Base-by-base conservation (phyloP, 37 sponge, comb jelly and placozoan species). In the Halichondria panicea region DNA sequence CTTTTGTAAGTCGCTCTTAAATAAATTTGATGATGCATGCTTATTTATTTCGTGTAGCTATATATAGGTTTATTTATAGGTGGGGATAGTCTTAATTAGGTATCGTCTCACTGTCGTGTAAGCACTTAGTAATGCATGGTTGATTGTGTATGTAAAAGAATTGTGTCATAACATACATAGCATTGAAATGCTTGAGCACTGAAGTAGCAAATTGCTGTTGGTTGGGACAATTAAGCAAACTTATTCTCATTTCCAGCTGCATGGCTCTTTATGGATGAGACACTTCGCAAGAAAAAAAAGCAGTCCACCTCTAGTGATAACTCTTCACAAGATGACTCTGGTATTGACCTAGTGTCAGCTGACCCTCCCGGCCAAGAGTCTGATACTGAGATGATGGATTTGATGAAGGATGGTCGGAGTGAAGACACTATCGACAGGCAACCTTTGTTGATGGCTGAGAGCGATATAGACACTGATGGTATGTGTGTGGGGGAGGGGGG, bases 251-350 rank as follows among this genome's bases (percentile, higher is more conserved):
- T 39, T 40, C 37, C 56, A 81, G 87, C 78, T 55, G 75, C 87
- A 12, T 83, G 46, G 52, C 33, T 85, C 45, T 93, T 82, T 55
- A 66, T 93, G 38, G 86, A 88, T 57, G 94, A 93, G 55, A 92
- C 92, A 46, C 60, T 84, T 3, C 55, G 59, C 35, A 87, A 68
- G 38, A 74, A 60, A 50, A 81, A 57, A 55, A 15, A 66, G 68
- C 44, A 33, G 4, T 21, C 25, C 42, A 32, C 55, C 12, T 34
- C 67, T 4, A 35, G 19, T 36, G 69, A 41, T 34, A 3, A 35
- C 19, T 36, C 27, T 1, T 39, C 25, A 12, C 43, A 46, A 11
- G 39, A 21, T 31, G 61, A 69, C 44, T 79, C 70, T 33, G 80
- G 61, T 43, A 70, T 79, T 19, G 80, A 69, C 68, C 59, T 79